Evolutionary conservation across 30 jellyfish, hydroid and myxozoan genomes (phyloP).

Genomic region (Aurelia aurita complex sp. Pacific): DNA sequence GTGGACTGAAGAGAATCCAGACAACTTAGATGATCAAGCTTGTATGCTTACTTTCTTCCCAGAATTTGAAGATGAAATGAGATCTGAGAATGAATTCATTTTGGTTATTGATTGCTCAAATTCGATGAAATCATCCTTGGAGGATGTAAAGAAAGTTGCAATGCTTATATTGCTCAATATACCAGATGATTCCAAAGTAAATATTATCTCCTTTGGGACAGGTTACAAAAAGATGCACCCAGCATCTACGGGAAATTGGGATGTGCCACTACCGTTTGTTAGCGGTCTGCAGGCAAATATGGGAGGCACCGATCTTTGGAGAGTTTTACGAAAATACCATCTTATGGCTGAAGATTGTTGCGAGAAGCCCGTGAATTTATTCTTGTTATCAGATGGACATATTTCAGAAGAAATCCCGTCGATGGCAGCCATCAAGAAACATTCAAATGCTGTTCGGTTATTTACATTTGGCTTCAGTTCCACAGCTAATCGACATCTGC

Average conservation of each 20-base stretch:
- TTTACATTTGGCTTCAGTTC: slow-evolving; percentile 86
- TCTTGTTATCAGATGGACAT: slow-evolving; percentile 87
- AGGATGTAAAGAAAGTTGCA: slow-evolving; percentile 74
- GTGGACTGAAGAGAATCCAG: slow-evolving; percentile 80
- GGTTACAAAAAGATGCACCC: slow-evolving; percentile 18
- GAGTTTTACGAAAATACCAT: slow-evolving; percentile 42
- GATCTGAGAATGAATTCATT: slow-evolving; percentile 37
- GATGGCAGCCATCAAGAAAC: slow-evolving; percentile 36
- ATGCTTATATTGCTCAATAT: slow-evolving; percentile 40
- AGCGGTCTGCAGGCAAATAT: slow-evolving; percentile 19
- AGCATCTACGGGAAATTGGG: slow-evolving; percentile 9
- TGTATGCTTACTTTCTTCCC: slow-evolving; percentile 94
- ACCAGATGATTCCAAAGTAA: slow-evolving; percentile 62
- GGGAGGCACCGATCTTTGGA: slow-evolving; percentile 92
- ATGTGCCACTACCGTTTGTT: slow-evolving; percentile 5
- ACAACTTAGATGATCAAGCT: slow-evolving; percentile 78
- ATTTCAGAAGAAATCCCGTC: slow-evolving; percentile 81
- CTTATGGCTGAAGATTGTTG: slow-evolving; percentile 34
- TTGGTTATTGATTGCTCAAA: slow-evolving; percentile 75
- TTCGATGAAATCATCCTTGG: slow-evolving; percentile 56
- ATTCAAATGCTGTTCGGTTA: slow-evolving; percentile 38
- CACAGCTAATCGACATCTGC: slow-evolving; percentile 75
- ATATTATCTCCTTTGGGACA: slow-evolving; percentile 69
- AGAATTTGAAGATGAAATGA: slow-evolving; percentile 51
- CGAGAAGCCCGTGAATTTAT: slow-evolving; percentile 51